Percentiles rank a stretch among this genome's conserved stretches.
Conservation (phyloP, 2,888 invertebrate species). For the Thalpophila matura region DNA sequence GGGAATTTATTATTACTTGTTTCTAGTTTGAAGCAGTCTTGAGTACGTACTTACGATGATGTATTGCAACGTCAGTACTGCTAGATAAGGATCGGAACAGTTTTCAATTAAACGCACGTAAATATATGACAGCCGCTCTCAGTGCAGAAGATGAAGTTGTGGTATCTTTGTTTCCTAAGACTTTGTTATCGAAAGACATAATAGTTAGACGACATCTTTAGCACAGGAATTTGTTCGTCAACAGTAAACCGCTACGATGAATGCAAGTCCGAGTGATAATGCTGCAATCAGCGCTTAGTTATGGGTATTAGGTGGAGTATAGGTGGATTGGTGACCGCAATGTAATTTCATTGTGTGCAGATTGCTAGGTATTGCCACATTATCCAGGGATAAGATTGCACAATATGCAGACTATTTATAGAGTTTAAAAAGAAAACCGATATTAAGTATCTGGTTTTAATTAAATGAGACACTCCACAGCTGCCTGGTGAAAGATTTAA, state of each 20-base stretch:
- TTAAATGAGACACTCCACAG: slow-evolving; percentile 25
- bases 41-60: neutral
- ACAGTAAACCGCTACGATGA: slow-evolving; percentile 14
- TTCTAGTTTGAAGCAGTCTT: slow-evolving; percentile 4
- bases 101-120: neutral
- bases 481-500: slow-evolving; percentile 31
- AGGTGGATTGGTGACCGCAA: slow-evolving; percentile 7
- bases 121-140: neutral
- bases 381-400: neutral
- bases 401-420: too few species aligned
- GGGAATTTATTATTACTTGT: slow-evolving; percentile 25
- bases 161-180: neutral
- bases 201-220: neutral
- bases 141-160: neutral
- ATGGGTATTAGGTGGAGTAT: slow-evolving; percentile 1
- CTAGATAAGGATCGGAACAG: neutral
- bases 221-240: slow-evolving; percentile 5
- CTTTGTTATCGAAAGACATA: neutral
- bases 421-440: slow-evolving; percentile 1
- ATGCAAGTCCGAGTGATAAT: slow-evolving; percentile 26
- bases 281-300: slow-evolving; percentile 16
- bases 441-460: slow-evolving; percentile 31
- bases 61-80: too few species aligned
- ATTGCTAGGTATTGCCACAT: neutral
- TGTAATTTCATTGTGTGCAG: neutral